Evolutionary conservation across 2,113 vertebrate species (phyloP), one percentile per base, ranked within the genome.

Genomic region (Onychostoma macrolepis): DNA sequence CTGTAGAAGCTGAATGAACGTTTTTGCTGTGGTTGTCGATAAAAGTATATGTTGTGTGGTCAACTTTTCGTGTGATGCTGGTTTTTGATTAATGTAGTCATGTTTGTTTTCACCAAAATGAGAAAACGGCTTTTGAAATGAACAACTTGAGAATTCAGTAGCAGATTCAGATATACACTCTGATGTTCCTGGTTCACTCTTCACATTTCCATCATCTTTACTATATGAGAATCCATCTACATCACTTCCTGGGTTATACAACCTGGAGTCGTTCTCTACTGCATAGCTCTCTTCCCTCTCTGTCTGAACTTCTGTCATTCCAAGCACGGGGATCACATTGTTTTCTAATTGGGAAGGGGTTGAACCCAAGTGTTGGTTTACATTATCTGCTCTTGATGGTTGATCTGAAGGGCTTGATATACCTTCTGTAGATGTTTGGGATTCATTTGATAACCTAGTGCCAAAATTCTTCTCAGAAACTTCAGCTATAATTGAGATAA

Each of bases 401-500:
- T 86, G 53, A 21, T 24, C 28, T 33, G 41, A 13, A 84, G 11
- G 67, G n/a, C 36, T 8, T 28, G 81, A 13, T 61, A 53, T 41
- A 45, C 56, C 38, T 53, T 75, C 56, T 72, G 19, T 63, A 28
- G 33, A 48, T 15, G 50, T 9, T 19, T 88, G 45, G 2, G 9
- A 71, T 53, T 89, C 74, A 78, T 58, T 41, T 56, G 15, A 19
- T 48, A 91, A 61, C 75, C 26, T 74, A 43, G 41, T 74, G 21
- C 90, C 90, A 91, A 93, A 96, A 74, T 92, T 80, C 2, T 33
- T 83, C 4, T 63, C 74, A 77, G 94, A 93, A 10, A 91, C 90
- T 9, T 89, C 71, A 61, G 89, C 84, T 85, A 97, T 88, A 24
- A 97, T 86, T 26, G 91, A 92, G 61, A 87, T 50, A 45, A 96